Conservation (phyloP, 2,113 vertebrate species). For the Eretmochelys imbricata region DNA sequence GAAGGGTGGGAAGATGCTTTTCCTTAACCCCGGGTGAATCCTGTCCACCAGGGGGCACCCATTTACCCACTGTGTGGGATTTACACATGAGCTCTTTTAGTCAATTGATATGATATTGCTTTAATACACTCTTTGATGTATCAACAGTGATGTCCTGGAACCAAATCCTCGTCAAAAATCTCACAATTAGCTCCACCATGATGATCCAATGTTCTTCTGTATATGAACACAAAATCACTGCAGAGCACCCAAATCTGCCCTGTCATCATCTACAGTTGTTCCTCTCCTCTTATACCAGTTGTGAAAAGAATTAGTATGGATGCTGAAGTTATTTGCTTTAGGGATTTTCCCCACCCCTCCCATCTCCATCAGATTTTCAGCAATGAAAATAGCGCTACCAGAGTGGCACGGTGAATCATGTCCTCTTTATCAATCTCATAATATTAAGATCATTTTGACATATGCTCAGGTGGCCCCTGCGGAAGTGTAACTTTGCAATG, state of each 20-base stretch:
- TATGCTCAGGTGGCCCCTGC: neutral
- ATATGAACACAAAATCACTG: neutral
- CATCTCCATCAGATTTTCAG: neutral
- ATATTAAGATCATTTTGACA: neutral
- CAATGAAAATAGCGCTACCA: neutral
- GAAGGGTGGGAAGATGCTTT: neutral
- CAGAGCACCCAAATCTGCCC: neutral
- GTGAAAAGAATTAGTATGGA: neutral
- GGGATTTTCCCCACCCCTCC: neutral
- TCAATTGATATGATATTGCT: neutral
- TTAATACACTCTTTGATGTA: neutral
- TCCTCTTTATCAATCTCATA: neutral
- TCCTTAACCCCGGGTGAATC: neutral
- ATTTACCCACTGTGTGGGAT: neutral
- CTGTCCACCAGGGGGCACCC: neutral
- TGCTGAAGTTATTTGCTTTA: neutral
- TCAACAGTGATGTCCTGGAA: neutral
- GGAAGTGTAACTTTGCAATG: neutral
- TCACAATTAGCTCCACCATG: neutral
- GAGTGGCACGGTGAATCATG: neutral
- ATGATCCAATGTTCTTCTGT: neutral
- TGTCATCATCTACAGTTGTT: neutral
- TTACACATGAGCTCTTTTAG: neutral
- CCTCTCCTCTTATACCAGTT: neutral
- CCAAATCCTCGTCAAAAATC: neutral